Evolutionary conservation across 92 coral and sea anemone species (phyloP).

Genomic region (Isaurus tuberculatus): DNA sequence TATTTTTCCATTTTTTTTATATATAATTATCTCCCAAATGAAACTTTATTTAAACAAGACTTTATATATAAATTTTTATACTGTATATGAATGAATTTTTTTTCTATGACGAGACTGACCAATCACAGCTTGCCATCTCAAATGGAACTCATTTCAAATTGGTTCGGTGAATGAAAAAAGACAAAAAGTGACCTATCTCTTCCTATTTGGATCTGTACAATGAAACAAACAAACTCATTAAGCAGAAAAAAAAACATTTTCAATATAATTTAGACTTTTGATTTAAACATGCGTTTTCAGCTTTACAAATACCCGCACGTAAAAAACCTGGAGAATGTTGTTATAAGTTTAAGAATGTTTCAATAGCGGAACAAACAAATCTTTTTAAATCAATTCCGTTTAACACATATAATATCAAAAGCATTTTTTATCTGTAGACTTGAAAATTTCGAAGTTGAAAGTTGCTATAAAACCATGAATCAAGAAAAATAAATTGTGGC

Average conservation of each 20-base stretch:
- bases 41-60: neutral
- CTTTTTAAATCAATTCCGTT: neutral
- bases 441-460: neutral
- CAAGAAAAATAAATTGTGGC: neutral
- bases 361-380: neutral
- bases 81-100: neutral
- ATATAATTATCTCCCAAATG: neutral
- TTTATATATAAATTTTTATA: neutral
- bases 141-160: slow-evolving; percentile 27
- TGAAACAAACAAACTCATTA: neutral
- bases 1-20: too few species aligned
- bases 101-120: neutral
- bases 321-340: neutral
- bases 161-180: neutral
- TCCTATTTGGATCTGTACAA: neutral
- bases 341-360: neutral
- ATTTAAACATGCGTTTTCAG: too few species aligned
- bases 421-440: neutral
- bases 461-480: neutral
- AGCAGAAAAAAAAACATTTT: neutral
- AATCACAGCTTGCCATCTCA: slow-evolving; percentile 44
- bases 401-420: neutral
- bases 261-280: too few species aligned
- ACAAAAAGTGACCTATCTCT: neutral
- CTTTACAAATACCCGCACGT: neutral